A percentile compares a stretch with the other conserved stretches of the same genome.
phyloP scores from a whole-genome alignment of 2,113 vertebrate genomes.

The Phocoena phocoena region DNA sequence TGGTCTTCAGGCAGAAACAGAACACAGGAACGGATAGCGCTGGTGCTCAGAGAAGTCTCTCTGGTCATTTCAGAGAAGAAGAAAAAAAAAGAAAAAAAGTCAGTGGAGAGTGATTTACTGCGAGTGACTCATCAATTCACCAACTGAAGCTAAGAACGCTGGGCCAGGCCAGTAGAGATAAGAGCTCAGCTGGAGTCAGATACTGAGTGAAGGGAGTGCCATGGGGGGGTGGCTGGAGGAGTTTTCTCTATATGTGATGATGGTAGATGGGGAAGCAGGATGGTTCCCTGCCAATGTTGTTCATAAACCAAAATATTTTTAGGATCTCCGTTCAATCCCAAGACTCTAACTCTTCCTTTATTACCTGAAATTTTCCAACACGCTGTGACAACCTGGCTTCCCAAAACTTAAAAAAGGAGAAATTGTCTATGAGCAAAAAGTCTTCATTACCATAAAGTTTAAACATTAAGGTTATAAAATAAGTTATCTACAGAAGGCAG shows the following conservation, averaged over 20 bases:
- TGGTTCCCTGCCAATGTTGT: not conserved
- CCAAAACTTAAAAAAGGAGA: not conserved
- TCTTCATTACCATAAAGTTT: not conserved
- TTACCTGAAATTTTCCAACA: not conserved
- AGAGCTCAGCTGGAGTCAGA: not conserved
- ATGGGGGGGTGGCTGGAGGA: not conserved
- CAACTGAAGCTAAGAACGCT: constrained; percentile 36
- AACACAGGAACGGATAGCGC: not conserved
- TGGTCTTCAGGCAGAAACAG: not conserved
- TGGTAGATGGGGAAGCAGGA: not conserved
- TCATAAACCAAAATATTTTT: constrained; percentile 7
- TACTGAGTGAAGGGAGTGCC: not conserved
- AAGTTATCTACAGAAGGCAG: constrained; percentile 12
- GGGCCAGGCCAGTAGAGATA: constrained; percentile 40
- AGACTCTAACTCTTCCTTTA: not conserved
- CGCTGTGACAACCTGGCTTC: not conserved
- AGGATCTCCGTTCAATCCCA: not conserved
- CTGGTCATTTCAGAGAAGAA: not conserved
- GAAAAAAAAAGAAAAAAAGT: not conserved
- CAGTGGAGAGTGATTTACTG: constrained; percentile 54
- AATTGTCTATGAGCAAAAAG: not conserved
- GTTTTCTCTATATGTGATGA: not conserved
- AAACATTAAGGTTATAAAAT: not conserved
- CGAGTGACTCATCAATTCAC: constrained; percentile 61
- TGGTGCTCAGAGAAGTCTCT: not conserved